Evolutionary conservation across 2,113 vertebrate genomes (phyloP), one percentile per base, ranked within the genome.

Genomic region (Scatophagus argus): DNA sequence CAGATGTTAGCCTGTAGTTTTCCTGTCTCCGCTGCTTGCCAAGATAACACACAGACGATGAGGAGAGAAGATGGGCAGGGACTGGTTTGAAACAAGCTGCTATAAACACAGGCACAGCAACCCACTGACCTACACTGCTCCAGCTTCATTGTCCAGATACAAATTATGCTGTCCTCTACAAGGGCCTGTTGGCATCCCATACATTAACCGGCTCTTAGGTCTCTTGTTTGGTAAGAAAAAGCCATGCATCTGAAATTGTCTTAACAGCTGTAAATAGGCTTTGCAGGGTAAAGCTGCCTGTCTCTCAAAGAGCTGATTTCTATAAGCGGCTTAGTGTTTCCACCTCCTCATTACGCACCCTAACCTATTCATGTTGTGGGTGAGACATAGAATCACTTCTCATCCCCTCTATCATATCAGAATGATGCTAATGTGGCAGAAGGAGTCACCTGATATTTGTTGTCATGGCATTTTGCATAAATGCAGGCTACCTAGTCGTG

Each of bases 271-370:
- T 86, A 91, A 93, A 91, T 91, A 87, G 90, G 90, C 88, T 93
- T 92, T 91, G 69, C 79, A 52, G 76, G 79, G 77, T 82, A 87
- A 90, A 87, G 84, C 81, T 3, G 72, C 68, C 87, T 82, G 89
- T 91, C 90, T 88, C 85, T 91, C 90, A 90, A 86, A 91, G 84
- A 90, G 89, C 84, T 91, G 85, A 93, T 92, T 92, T 84, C 83
- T 77, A 25, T 91, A 93, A 93, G 92, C 90, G 59, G 92, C 92
- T 93, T 92, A 92, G 84, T 85, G 85, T 86, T 91, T 84, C 86
- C 88, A 90, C 89, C 90, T 92, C 88, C 91, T 92, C 87, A 91
- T 93, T 92, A 91, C 79, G 62, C 82, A 78, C 67, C 60, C 82
- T 87, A 87, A 91, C 88, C 92, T 89, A 83, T 91, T 92, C 86